These are phyloP conservation scores for Leptobrachium ailaonicum DNA, from an alignment of 2,113 vertebrate genomes.

Conservation along the genomic window DNA sequence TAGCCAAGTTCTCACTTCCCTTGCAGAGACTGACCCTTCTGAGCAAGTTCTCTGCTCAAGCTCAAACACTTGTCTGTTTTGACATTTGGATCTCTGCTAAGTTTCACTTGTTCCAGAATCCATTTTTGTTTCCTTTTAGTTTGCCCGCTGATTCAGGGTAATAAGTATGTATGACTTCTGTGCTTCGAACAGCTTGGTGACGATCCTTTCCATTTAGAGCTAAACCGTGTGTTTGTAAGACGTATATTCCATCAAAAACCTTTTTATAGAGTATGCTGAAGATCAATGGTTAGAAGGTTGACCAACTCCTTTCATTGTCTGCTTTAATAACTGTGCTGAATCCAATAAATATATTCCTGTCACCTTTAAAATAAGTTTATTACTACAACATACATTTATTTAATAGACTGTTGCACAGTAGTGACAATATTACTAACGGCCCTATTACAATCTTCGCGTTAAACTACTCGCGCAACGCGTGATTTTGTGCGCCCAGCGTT, in stretches of 20 bases:
- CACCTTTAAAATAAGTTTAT: too few relatives aligned
- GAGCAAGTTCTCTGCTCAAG: conserved; percentile 19
- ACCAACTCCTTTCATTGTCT: too few relatives aligned
- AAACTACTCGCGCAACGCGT: too few relatives aligned
- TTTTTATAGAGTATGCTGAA: conserved; percentile 12
- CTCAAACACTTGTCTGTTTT: conserved; percentile 38
- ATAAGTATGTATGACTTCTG: neutral
- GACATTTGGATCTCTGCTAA: conserved; percentile 36
- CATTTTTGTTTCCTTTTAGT: conserved; percentile 14
- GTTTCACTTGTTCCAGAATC: conserved; percentile 1
- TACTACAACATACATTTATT: too few relatives aligned
- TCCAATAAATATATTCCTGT: too few relatives aligned
- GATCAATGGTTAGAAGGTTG: neutral
- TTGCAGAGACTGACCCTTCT: conserved; percentile 8
- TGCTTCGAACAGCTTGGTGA: conserved; percentile 11
- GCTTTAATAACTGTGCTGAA: too few relatives aligned
- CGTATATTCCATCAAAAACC: conserved; percentile 16
- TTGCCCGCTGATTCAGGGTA: conserved; percentile 22
- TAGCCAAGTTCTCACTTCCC: too few relatives aligned
- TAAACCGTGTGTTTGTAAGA: conserved; percentile 36
- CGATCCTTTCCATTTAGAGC: conserved; percentile 36
- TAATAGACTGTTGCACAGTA: too few relatives aligned
- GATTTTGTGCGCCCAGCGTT: too few relatives aligned
- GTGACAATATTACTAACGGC: too few relatives aligned
- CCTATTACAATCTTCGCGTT: too few relatives aligned